phyloP scores from a whole-genome alignment of 2,888 invertebrate genomes.

The Mythimna ferrago region DNA sequence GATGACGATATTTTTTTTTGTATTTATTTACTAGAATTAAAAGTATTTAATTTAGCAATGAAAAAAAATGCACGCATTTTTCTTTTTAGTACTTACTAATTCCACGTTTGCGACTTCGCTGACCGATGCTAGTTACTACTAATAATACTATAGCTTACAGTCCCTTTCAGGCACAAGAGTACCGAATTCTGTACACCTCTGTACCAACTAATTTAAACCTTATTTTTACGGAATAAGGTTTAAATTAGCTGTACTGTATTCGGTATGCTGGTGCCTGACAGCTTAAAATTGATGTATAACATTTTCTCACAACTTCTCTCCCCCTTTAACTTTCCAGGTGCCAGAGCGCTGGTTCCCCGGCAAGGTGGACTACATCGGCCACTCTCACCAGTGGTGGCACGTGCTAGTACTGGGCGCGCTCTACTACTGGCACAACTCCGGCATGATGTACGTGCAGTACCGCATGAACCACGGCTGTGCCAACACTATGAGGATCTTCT shows the following conservation, averaged over 20 bases:
- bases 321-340: slow-evolving; percentile 80
- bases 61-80: no score
- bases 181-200: no score
- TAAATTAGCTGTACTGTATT: no score
- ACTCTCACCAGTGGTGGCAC: slow-evolving; percentile 99
- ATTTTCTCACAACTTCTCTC: neutral
- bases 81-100: no score
- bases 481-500: slow-evolving; percentile 92
- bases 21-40: no score
- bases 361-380: slow-evolving; percentile 97
- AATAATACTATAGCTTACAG: neutral
- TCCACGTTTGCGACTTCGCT: no score
- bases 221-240: no score
- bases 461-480: slow-evolving; percentile 95
- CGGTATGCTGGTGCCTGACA: no score
- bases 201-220: no score
- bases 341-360: slow-evolving; percentile 97
- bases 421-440: slow-evolving; percentile 98
- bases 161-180: neutral
- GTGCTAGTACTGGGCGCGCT: slow-evolving; percentile 96
- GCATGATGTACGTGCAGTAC: slow-evolving; percentile 95
- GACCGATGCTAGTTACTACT: neutral
- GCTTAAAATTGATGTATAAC: no score
- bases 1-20: no score
- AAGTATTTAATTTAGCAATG: no score